Percentiles rank a stretch among this genome's conserved stretches.
These are phyloP conservation scores for Parelbella ahira DNA, from an alignment of 2,888 invertebrate species.

Conservation along the genomic window DNA sequence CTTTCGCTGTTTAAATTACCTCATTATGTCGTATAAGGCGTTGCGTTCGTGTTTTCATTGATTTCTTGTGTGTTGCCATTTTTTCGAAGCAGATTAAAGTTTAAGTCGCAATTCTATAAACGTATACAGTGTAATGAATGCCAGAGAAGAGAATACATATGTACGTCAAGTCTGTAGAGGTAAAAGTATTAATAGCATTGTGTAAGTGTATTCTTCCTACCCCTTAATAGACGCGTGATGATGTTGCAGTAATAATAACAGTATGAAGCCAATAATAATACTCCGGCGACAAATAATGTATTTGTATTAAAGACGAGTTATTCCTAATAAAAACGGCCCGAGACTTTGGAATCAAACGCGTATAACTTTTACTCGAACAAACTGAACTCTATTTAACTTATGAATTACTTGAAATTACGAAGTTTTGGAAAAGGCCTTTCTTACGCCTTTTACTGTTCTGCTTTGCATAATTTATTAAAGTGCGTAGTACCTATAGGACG, in stretches of 20 bases:
- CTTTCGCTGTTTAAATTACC: neutral
- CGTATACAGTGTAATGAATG: too few relatives aligned
- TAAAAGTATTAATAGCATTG: too few relatives aligned
- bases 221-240: too few relatives aligned
- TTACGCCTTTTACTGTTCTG: conserved; percentile 16
- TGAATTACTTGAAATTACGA: conserved; percentile 23
- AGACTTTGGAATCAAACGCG: conserved; percentile 14
- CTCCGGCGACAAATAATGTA: conserved; percentile 10
- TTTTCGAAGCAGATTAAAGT: neutral
- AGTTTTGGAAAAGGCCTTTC: conserved; percentile 19
- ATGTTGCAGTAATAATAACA: too few relatives aligned
- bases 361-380: conserved; percentile 8
- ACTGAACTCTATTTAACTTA: conserved; percentile 20
- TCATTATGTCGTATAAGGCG: too few relatives aligned
- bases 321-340: conserved; percentile 3
- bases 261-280: conserved; percentile 1
- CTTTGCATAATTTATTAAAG: conserved; percentile 16
- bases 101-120: too few relatives aligned
- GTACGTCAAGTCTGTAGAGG: too few relatives aligned
- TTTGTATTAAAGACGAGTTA: conserved; percentile 12
- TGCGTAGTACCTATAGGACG: neutral
- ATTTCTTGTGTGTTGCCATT: neutral
- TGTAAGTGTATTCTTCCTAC: too few relatives aligned
- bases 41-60: too few relatives aligned
- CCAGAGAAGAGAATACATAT: too few relatives aligned